These are phyloP conservation scores for fruit fly (Drosophila melanogaster) DNA, from an alignment of 1,140 invertebrate species.

Conservation along the genomic window DNA sequence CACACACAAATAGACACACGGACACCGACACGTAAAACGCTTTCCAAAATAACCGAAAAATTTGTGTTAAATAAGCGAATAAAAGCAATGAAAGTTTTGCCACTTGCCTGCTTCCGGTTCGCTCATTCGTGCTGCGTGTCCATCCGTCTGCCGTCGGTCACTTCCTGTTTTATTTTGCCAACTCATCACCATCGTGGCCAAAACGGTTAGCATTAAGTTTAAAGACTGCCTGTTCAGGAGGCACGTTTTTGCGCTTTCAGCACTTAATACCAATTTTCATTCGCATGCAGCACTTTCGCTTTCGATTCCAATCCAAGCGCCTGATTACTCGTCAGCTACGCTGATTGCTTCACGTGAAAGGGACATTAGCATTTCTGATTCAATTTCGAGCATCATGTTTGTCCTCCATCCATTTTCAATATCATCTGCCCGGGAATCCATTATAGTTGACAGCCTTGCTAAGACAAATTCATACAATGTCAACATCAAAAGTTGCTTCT, in stretches of 20 bases:
- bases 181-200: constrained; percentile 59
- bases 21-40: constrained; percentile 40
- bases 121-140: constrained; percentile 21
- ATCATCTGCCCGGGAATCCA: constrained; percentile 54
- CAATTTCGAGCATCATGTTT: constrained; percentile 57
- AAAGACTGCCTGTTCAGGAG: constrained; percentile 45
- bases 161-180: constrained; percentile 66
- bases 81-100: constrained; percentile 76
- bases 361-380: constrained; percentile 71
- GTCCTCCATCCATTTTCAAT: constrained; percentile 39
- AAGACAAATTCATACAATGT: constrained; percentile 72
- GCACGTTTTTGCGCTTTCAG: constrained; percentile 57
- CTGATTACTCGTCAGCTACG: constrained; percentile 46
- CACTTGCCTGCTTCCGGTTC: constrained; percentile 61
- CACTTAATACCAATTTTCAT: constrained; percentile 30
- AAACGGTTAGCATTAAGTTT: constrained; percentile 53
- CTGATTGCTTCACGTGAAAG: constrained; percentile 57
- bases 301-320: constrained; percentile 34
- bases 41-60: constrained; percentile 71
- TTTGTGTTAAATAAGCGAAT: constrained; percentile 80
- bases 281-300: constrained; percentile 31
- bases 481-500: constrained; percentile 33
- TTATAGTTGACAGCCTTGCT: constrained; percentile 71
- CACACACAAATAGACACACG: background rate
- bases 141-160: constrained; percentile 42